A percentile compares a stretch with the other conserved stretches of the same genome.
These are phyloP conservation scores for Diadema setosum DNA, from an alignment of 35 echinoderm and acorn worm species.

Conservation along the genomic window DNA sequence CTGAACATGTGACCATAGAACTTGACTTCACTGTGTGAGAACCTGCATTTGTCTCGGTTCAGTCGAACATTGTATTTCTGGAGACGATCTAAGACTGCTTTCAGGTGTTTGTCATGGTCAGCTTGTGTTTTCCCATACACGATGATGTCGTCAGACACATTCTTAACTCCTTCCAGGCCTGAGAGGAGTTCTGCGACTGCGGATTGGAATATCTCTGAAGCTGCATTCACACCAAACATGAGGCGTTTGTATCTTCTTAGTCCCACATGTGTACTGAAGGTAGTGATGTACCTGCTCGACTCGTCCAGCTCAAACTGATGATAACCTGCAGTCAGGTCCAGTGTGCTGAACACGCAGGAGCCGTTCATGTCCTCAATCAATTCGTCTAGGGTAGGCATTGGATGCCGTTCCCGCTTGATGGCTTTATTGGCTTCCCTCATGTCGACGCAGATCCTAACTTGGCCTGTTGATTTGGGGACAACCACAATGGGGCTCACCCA, in stretches of 20 bases:
- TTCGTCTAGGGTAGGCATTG: constrained; percentile 56
- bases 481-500: constrained; percentile 80
- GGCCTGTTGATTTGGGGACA: constrained; percentile 8
- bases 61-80: constrained; percentile 18
- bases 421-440: constrained; percentile 68
- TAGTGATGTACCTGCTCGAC: constrained; percentile 40
- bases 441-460: constrained; percentile 56
- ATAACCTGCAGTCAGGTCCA: constrained; percentile 54
- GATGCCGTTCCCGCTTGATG: constrained; percentile 27
- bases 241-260: constrained; percentile 37
- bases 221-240: constrained; percentile 78
- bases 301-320: constrained; percentile 49
- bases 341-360: constrained; percentile 35
- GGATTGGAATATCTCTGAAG: constrained; percentile 62
- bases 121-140: constrained; percentile 33
- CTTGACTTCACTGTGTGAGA: constrained; percentile 10
- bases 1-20: constrained; percentile 72
- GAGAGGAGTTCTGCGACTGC: constrained; percentile 37
- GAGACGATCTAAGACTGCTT: constrained; percentile 46
- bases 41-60: constrained; percentile 52
- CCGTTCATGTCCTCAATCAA: constrained; percentile 53
- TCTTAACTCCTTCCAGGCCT: constrained; percentile 40
- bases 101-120: constrained; percentile 51
- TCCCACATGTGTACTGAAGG: constrained; percentile 50
- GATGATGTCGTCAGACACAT: constrained; percentile 82